phyloP scores from a whole-genome alignment of 1,140 invertebrate genomes.

The honey bee (Apis mellifera) region Amel_HAv3.1 CM009945.2:4891001-4891500 shows the following conservation, averaged over 20 bases:
- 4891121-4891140: slow-evolving; percentile 1
- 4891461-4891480: too few relatives aligned
- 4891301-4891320: slow-evolving; percentile 1
- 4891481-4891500: too few relatives aligned
- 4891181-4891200: not conserved
- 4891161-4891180: slow-evolving; percentile 15
- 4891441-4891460: too few relatives aligned
- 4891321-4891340: slow-evolving; percentile 40
- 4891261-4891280: not conserved
- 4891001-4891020: not conserved
- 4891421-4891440: too few relatives aligned
- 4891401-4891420: too few relatives aligned
- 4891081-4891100: slow-evolving; percentile 1
- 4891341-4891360: not conserved
- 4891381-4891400: not conserved
- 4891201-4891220: not conserved
- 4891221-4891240: not conserved
- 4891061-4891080: slow-evolving; percentile 8
- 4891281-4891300: not conserved
- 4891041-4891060: not conserved
- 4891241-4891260: not conserved
- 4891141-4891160: slow-evolving; percentile 37
- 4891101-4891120: not conserved
- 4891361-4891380: not conserved
- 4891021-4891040: not conserved